Conservation (phyloP, 1,140 invertebrate genomes). For the Dolichoris vasculosae region DNA sequence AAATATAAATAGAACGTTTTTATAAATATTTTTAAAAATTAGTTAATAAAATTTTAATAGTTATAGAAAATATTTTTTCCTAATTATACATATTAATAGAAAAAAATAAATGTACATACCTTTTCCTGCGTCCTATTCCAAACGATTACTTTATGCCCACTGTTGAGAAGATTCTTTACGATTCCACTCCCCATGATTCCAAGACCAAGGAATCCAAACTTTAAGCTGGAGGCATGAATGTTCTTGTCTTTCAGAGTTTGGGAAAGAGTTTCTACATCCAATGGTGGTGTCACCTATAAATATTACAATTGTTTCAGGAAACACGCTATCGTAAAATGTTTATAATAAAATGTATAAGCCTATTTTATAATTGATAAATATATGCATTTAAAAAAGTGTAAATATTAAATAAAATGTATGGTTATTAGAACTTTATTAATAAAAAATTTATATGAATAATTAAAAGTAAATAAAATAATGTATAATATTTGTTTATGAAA, state of each 20-base stretch:
- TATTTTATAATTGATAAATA: neutral
- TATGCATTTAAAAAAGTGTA: neutral
- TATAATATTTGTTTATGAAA: too few relatives aligned
- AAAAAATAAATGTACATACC: conserved; percentile 78
- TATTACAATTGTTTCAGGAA: conserved; percentile 16
- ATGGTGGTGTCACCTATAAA: conserved; percentile 80
- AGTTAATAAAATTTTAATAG: neutral
- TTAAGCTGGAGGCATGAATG: conserved; percentile 89
- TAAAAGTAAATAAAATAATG: too few relatives aligned
- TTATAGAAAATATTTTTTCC: neutral
- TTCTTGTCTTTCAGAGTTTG: conserved; percentile 89
- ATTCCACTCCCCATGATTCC: conserved; percentile 98
- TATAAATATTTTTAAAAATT: neutral
- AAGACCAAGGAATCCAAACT: conserved; percentile 95
- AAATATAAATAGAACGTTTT: neutral
- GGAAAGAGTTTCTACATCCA: conserved; percentile 86
- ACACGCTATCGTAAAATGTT: neutral
- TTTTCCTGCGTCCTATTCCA: conserved; percentile 96
- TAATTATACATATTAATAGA: neutral
- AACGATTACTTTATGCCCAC: conserved; percentile 93
- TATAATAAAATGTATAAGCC: neutral
- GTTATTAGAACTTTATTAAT: too few relatives aligned
- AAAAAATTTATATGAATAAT: too few relatives aligned
- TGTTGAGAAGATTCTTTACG: conserved; percentile 95
- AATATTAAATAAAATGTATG: too few relatives aligned